Conservation (phyloP, 2,113 vertebrate species). For the Xyrauchen texanus region DNA sequence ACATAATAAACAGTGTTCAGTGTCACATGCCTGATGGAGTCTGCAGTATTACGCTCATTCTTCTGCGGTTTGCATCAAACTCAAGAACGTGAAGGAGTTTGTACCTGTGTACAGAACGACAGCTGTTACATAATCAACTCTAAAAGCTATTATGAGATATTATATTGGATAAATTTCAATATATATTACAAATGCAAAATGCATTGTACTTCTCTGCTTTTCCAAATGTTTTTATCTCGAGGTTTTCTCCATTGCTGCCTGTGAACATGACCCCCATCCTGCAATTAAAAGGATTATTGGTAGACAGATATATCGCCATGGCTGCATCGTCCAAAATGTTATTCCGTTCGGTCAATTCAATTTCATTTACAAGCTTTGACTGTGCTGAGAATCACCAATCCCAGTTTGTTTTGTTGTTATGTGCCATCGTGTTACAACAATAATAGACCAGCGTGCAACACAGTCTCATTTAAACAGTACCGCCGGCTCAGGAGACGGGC, state of each 20-base stretch:
- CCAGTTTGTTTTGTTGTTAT: too few species aligned
- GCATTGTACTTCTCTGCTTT: conserved; percentile 83
- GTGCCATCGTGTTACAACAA: too few species aligned
- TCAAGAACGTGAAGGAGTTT: conserved; percentile 92
- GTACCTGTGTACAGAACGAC: conserved; percentile 74
- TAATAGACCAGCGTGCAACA: too few species aligned
- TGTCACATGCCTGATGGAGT: conserved; percentile 80
- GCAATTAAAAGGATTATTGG: neutral
- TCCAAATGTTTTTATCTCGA: conserved; percentile 92
- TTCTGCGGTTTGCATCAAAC: conserved; percentile 91
- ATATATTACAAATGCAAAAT: neutral
- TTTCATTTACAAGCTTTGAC: too few species aligned
- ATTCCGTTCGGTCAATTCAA: too few species aligned
- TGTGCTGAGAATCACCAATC: too few species aligned
- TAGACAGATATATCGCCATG: neutral
- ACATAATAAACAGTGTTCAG: neutral
- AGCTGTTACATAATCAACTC: neutral
- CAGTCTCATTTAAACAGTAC: too few species aligned
- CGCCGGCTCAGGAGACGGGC: too few species aligned
- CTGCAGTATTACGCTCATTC: conserved; percentile 96
- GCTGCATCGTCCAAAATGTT: too few species aligned
- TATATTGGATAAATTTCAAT: neutral
- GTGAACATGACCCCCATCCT: conserved; percentile 91
- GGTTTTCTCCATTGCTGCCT: conserved; percentile 79
- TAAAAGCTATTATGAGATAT: neutral